A percentile compares a stretch with the other conserved stretches of the same genome.
Evolutionary conservation across 2,113 vertebrate genomes (phyloP).

Genomic region (Ophthalmolycus amberensis): DNA sequence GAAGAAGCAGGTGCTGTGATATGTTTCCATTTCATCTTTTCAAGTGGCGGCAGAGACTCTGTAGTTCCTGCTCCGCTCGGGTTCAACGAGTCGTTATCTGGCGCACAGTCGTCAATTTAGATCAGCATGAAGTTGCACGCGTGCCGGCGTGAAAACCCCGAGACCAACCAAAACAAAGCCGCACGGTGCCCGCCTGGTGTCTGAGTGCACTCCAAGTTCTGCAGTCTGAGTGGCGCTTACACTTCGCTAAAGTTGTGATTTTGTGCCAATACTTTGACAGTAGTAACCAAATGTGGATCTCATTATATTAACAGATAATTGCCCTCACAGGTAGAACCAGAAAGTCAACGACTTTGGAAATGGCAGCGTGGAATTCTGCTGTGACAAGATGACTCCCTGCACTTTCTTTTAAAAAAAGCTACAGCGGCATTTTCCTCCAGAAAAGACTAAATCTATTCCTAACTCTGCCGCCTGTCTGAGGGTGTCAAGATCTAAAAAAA

Average conservation of each 20-base stretch:
- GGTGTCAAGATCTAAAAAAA: slow-evolving; percentile 16
- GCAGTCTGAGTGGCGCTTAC: not conserved
- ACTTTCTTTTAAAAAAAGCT: not conserved
- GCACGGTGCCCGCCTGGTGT: not conserved
- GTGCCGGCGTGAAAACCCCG: not conserved
- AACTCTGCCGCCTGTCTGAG: slow-evolving; percentile 43
- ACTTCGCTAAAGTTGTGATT: not conserved
- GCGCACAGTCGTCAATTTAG: not conserved
- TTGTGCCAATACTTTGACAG: too few species aligned
- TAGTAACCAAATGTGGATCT: not conserved
- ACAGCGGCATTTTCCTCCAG: slow-evolving; percentile 28
- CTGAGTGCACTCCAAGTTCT: not conserved
- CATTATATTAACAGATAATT: not conserved
- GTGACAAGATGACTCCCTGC: slow-evolving; percentile 9
- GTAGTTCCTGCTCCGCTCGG: not conserved
- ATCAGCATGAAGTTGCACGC: not conserved
- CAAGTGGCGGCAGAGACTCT: not conserved
- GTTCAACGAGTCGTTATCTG: not conserved
- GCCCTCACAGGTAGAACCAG: not conserved
- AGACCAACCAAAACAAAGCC: not conserved
- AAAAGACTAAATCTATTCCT: slow-evolving; percentile 58
- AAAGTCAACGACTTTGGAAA: not conserved
- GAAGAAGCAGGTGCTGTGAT: not conserved
- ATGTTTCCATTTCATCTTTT: not conserved
- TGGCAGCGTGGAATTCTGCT: not conserved